Base-by-base conservation (phyloP, 2,797 vertebrate genomes). In the Scyliorhinus canicula region DNA sequence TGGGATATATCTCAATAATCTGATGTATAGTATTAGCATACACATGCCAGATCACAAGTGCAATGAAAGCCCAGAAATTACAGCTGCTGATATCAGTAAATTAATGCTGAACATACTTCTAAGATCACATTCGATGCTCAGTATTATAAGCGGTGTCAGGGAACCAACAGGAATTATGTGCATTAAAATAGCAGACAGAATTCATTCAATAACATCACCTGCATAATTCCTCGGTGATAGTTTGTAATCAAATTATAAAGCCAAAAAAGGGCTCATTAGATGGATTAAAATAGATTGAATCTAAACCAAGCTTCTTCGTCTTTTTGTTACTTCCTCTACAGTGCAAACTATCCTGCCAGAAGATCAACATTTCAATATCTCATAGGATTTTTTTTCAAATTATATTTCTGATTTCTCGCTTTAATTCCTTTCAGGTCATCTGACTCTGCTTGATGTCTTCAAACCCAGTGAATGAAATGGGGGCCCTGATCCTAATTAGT, bases 401-500 rank as follows among this genome's bases (percentile, higher is more conserved):
- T 57, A n/a, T 94, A 74, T 52, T 52, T 94, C 65, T 52, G 28
- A 71, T 74, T 74, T 52, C 47, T 55, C 74, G 26, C 67, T 94
- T 94, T 35, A 74, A 94, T 94, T 71, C 93, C 28, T 94, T 71
- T 26, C 4, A 3, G 67, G 28, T 35, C 93, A 69, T 71, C 50
- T 94, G 67, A 93, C 65, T 69, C 12, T 71, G 44, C 44, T 69
- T 52, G 67, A 31, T 50, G 47, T 28, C 63, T 93, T 69, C 63
- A 69, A 93, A 71, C 44, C 11, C 63, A 71, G 44, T 71, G 65
- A 93, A 93, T 93, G 93, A 93, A 65, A 74, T 94, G 67, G 67
- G 44, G 93, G 28, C 93, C 31, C 28, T 74, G 67, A 52, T 94
- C 67, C 93, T 94, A 94, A 94, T 94, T 94, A 94, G 93, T 94